These are phyloP conservation scores for Lithosia quadra DNA, from an alignment of 2,888 invertebrate species.

Conservation along the genomic window DNA sequence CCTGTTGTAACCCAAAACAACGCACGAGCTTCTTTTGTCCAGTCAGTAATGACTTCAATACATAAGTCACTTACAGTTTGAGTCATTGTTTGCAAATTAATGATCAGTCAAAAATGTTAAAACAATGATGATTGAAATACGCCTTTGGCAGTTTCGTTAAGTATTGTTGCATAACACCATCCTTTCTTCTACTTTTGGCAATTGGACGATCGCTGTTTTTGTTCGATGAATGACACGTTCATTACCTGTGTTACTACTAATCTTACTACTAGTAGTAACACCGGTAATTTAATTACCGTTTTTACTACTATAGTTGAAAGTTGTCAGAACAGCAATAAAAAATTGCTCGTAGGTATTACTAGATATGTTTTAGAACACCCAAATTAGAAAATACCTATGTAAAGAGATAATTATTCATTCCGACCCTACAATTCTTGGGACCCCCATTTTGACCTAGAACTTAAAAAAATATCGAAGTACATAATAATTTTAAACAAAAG, in stretches of 20 bases:
- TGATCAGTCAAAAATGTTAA: slow-evolving; percentile 51
- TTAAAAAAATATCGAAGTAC: background rate
- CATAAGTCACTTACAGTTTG: slow-evolving; percentile 39
- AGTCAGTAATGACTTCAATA: slow-evolving; percentile 27
- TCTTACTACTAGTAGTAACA: too few species aligned
- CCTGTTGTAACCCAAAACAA: slow-evolving; percentile 42
- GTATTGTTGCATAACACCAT: slow-evolving; percentile 41
- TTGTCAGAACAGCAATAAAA: too few species aligned
- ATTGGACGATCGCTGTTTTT: slow-evolving; percentile 29
- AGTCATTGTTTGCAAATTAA: slow-evolving; percentile 53
- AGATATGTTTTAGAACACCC: too few species aligned
- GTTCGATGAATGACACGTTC: slow-evolving; percentile 24
- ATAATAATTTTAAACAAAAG: background rate
- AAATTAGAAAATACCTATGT: too few species aligned
- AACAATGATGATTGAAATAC: slow-evolving; percentile 53
- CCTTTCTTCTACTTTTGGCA: slow-evolving; percentile 41
- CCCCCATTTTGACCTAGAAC: background rate
- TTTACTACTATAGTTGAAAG: too few species aligned
- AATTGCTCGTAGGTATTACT: too few species aligned
- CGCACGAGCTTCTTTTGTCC: slow-evolving; percentile 34
- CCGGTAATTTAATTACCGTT: too few species aligned
- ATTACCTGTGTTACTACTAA: too few species aligned
- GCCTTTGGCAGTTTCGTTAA: slow-evolving; percentile 23
- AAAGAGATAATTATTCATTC: too few species aligned
- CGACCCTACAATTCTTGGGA: too few species aligned